phyloP scores from a whole-genome alignment of 2,113 vertebrate genomes.

The Thermophis baileyi region DNA sequence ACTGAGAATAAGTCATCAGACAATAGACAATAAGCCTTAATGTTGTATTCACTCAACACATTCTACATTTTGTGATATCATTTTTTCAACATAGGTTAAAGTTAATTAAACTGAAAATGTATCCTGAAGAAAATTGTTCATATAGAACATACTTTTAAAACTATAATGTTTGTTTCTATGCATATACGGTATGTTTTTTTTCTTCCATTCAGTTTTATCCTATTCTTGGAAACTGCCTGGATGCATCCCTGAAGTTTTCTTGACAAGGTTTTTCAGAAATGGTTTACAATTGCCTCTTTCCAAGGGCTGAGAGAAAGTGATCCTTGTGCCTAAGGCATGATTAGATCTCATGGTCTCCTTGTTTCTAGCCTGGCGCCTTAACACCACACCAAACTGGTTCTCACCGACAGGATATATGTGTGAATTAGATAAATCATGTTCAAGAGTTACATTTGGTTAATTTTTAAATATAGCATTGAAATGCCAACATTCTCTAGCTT shows the following conservation, averaged over 20 bases:
- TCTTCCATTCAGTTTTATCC: no score
- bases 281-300: no score
- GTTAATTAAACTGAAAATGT: not conserved
- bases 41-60: not conserved
- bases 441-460: not conserved
- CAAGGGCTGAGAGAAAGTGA: no score
- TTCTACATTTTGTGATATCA: not conserved
- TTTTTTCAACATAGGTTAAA: not conserved
- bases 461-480: not conserved
- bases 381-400: no score
- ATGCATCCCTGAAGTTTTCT: no score
- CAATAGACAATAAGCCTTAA: no score
- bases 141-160: not conserved
- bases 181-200: not conserved
- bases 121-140: not conserved
- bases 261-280: no score
- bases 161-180: not conserved
- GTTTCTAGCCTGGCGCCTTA: no score
- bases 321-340: no score
- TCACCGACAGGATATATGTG: not conserved
- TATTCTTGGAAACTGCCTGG: no score
- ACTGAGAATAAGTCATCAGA: no score
- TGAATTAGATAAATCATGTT: not conserved
- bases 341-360: no score
- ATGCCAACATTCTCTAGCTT: not conserved